phyloP scores from a whole-genome alignment of 2,113 vertebrate species.

The Cololabis saira region DNA sequence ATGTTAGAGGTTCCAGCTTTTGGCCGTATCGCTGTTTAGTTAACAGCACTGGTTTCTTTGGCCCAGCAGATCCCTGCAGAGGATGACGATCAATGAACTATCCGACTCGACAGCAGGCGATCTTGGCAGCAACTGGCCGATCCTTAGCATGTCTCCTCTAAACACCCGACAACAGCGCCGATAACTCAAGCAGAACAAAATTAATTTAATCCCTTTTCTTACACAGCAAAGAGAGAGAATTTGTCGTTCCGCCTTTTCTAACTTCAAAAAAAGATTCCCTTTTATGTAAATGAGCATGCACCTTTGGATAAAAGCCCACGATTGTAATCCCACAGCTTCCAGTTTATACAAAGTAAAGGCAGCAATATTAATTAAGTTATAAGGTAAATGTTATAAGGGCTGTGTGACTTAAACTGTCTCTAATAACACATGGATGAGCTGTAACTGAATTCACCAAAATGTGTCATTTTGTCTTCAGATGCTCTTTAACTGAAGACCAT shows the following conservation, averaged over 20 bases:
- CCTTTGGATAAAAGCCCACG: not conserved
- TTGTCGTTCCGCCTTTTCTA: too few relatives aligned
- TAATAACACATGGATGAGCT: not conserved
- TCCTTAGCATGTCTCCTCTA: conserved; percentile 48
- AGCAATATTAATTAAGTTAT: conserved; percentile 11
- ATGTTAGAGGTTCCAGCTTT: not conserved
- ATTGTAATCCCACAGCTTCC: not conserved
- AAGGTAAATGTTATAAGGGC: not conserved
- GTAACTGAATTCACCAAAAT: not conserved
- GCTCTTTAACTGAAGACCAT: not conserved
- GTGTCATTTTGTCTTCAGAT: conserved; percentile 9
- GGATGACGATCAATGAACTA: conserved; percentile 67
- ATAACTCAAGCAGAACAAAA: conserved; percentile 63
- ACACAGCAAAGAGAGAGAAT: too few relatives aligned
- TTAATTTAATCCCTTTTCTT: not conserved
- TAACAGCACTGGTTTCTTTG: not conserved
- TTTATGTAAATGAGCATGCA: conserved; percentile 17
- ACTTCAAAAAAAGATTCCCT: not conserved
- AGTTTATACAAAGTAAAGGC: conserved; percentile 5
- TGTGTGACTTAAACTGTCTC: not conserved
- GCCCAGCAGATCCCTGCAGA: conserved; percentile 43
- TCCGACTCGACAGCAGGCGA: conserved; percentile 71
- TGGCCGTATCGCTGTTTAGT: not conserved
- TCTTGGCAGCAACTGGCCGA: conserved; percentile 32
- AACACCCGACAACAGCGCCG: conserved; percentile 7